Percentiles rank a stretch among this genome's conserved stretches.
These are phyloP conservation scores for Cheirogaleus major DNA, from an alignment of 2,797 vertebrate species.

Conservation along the genomic window DNA sequence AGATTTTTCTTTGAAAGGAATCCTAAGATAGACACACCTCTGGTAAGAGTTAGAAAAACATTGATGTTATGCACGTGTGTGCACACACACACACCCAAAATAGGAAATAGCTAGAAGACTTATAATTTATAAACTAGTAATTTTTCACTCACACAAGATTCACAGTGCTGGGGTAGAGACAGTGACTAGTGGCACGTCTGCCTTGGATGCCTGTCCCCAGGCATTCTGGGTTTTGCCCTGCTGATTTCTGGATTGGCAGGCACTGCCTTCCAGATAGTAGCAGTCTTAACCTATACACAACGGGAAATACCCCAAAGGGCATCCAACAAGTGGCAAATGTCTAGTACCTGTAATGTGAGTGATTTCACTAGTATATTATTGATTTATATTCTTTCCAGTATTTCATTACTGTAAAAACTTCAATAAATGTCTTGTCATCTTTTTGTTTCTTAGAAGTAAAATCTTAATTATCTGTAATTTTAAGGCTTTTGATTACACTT, in stretches of 20 bases:
- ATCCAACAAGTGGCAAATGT: background rate
- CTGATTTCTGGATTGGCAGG: background rate
- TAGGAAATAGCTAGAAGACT: background rate
- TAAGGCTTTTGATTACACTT: background rate
- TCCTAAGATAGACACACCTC: background rate
- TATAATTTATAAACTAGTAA: background rate
- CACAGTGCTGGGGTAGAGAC: too few species aligned
- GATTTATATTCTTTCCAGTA: background rate
- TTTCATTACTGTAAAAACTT: background rate
- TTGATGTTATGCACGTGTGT: background rate
- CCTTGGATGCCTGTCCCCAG: background rate
- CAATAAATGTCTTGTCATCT: background rate
- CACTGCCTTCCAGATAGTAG: background rate
- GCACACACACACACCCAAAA: background rate
- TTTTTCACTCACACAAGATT: background rate
- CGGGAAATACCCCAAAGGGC: background rate
- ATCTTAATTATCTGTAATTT: background rate
- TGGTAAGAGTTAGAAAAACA: background rate
- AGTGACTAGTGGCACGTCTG: background rate
- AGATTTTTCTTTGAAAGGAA: constrained; percentile 10
- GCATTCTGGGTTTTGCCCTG: background rate
- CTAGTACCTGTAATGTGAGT: too few species aligned
- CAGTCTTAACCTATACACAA: background rate
- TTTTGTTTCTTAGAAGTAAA: constrained; percentile 2
- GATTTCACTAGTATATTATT: background rate